These are phyloP conservation scores for Oncorhynchus masou DNA, from an alignment of 2,113 vertebrate genomes.

Conservation along the genomic window DNA sequence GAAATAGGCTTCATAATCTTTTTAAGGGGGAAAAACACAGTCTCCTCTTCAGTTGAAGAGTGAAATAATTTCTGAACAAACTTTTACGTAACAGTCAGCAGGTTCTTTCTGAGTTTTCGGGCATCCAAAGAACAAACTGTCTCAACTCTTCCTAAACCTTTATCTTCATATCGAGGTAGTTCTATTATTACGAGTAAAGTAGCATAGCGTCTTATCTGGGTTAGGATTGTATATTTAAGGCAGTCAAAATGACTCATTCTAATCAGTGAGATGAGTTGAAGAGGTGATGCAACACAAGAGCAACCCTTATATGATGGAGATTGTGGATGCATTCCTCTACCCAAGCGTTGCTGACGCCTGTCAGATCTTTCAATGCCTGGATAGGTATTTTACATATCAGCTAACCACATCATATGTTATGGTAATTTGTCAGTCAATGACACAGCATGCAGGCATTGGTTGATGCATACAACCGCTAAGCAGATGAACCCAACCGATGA, in stretches of 20 bases:
- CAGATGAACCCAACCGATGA: background rate
- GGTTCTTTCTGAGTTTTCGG: slow-evolving; percentile 25
- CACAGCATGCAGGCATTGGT: too few relatives aligned
- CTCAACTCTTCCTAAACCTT: slow-evolving; percentile 14
- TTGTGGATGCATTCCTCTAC: too few relatives aligned
- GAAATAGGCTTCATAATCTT: slow-evolving; percentile 50
- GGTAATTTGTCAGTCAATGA: too few relatives aligned
- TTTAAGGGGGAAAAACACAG: slow-evolving; percentile 21
- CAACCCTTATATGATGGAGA: slow-evolving; percentile 34
- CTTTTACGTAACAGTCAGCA: slow-evolving; percentile 39
- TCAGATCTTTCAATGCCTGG: too few relatives aligned
- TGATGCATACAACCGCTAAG: too few relatives aligned
- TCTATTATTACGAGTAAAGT: slow-evolving; percentile 33
- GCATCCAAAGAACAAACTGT: slow-evolving; percentile 3
- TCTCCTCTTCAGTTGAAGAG: slow-evolving; percentile 24
- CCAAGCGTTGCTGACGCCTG: too few relatives aligned
- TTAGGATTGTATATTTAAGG: slow-evolving; percentile 35
- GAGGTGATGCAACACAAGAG: slow-evolving; percentile 62
- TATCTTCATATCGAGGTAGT: slow-evolving; percentile 28
- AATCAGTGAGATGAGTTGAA: slow-evolving; percentile 50
- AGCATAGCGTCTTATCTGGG: slow-evolving; percentile 39
- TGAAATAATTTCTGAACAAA: slow-evolving; percentile 39
- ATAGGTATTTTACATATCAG: too few relatives aligned
- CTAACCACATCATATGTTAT: too few relatives aligned
- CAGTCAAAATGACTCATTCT: slow-evolving; percentile 51